Evolutionary conservation across 2,797 vertebrate species (phyloP).

Genomic region (Podarcis siculus): DNA sequence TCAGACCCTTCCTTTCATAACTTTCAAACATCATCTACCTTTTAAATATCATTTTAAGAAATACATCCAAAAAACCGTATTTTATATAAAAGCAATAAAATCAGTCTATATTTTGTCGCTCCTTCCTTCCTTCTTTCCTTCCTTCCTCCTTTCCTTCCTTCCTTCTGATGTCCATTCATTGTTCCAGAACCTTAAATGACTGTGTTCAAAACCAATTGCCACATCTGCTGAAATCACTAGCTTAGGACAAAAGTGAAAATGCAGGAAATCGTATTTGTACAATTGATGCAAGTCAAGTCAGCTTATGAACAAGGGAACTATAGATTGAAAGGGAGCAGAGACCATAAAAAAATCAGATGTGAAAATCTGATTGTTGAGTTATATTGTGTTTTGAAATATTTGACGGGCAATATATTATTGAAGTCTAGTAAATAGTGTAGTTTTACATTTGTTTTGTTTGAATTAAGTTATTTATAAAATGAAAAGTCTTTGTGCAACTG

Average conservation of each 20-base stretch:
- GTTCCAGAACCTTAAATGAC: constrained; percentile 37
- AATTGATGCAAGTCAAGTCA: not conserved
- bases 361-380: constrained; percentile 12
- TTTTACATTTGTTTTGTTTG: constrained; percentile 19
- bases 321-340: constrained; percentile 29
- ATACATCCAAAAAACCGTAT: constrained; percentile 53
- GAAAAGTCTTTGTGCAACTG: constrained; percentile 28
- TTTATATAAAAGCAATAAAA: not conserved
- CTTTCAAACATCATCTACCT: constrained; percentile 57
- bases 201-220: constrained; percentile 47
- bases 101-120: not conserved
- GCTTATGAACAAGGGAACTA: constrained; percentile 33
- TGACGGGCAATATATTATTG: constrained; percentile 12
- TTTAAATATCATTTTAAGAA: constrained; percentile 58
- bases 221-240: constrained; percentile 29
- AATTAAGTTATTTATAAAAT: constrained; percentile 26
- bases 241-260: constrained; percentile 34
- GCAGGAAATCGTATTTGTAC: not conserved
- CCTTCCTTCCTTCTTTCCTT: not conserved
- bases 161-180: constrained; percentile 56
- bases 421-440: constrained; percentile 13
- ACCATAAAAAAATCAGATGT: constrained; percentile 44
- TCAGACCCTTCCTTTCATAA: constrained; percentile 42
- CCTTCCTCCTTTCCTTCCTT: constrained; percentile 49
- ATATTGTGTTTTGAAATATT: constrained; percentile 26